phyloP scores from a whole-genome alignment of 1,140 invertebrate genomes.

The Pinna nobilis region DNA sequence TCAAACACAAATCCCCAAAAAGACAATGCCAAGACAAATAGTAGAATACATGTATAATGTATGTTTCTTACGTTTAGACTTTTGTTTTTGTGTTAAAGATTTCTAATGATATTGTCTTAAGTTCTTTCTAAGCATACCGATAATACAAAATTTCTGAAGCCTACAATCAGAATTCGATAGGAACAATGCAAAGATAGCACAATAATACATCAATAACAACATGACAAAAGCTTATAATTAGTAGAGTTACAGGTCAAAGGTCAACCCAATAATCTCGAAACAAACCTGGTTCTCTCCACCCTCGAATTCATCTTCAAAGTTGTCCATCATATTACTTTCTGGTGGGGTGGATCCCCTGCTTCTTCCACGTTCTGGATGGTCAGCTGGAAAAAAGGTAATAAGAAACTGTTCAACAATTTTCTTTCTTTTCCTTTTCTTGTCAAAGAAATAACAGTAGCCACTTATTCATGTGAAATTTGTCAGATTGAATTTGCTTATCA shows the following conservation, averaged over 20 bases:
- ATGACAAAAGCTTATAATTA: not conserved
- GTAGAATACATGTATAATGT: no score
- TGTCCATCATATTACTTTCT: slow-evolving; percentile 49
- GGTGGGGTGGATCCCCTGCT: slow-evolving; percentile 57
- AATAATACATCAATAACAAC: not conserved
- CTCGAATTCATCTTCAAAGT: slow-evolving; percentile 49
- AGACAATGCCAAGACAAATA: no score
- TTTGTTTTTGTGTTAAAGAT: not conserved
- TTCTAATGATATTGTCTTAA: not conserved
- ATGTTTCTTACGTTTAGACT: not conserved
- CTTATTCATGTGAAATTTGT: no score
- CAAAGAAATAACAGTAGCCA: no score
- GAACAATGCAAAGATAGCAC: not conserved
- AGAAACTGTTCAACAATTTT: no score
- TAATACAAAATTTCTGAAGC: not conserved
- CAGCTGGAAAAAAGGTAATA: slow-evolving; percentile 1
- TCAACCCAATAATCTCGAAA: not conserved
- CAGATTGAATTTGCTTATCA: no score
- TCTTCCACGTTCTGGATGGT: slow-evolving; percentile 24
- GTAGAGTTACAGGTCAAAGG: no score
- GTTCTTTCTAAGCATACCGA: not conserved
- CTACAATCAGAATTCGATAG: not conserved
- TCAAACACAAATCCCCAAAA: no score
- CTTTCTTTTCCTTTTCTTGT: no score
- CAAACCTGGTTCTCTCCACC: slow-evolving; percentile 28